Evolutionary conservation across 2,797 vertebrate genomes (phyloP).

Genomic region (Anabas testudineus): DNA sequence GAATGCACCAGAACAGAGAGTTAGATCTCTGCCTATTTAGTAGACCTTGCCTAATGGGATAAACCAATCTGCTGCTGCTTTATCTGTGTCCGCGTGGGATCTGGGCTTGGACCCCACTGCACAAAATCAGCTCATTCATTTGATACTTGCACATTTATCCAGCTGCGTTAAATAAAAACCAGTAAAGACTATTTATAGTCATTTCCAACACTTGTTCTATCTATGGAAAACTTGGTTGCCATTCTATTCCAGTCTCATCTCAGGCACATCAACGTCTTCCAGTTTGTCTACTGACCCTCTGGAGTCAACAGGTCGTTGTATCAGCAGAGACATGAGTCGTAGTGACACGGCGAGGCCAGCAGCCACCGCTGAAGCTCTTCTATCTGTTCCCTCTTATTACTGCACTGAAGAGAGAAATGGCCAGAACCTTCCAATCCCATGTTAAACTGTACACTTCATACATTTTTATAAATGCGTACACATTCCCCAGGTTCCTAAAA

Average conservation of each 20-base stretch:
- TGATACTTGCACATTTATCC: slow-evolving; percentile 38
- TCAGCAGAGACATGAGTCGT: slow-evolving; percentile 60
- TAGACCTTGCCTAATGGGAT: slow-evolving; percentile 77
- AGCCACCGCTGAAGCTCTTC: slow-evolving; percentile 54
- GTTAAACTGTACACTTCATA: slow-evolving; percentile 29
- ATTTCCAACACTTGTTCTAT: neutral
- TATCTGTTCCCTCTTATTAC: slow-evolving; percentile 67
- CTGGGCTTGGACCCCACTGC: slow-evolving; percentile 52
- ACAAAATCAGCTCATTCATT: slow-evolving; percentile 64
- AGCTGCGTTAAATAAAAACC: slow-evolving; percentile 39
- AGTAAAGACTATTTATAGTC: neutral
- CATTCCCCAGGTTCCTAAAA: neutral
- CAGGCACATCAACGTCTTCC: slow-evolving; percentile 10
- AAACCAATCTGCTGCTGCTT: slow-evolving; percentile 78
- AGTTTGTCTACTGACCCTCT: slow-evolving; percentile 51
- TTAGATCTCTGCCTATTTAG: slow-evolving; percentile 71
- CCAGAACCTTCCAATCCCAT: slow-evolving; percentile 44
- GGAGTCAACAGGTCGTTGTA: slow-evolving; percentile 65
- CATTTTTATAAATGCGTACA: neutral
- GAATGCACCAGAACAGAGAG: slow-evolving; percentile 65
- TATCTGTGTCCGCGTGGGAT: slow-evolving; percentile 67
- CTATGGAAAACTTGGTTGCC: neutral
- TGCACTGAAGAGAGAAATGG: slow-evolving; percentile 49
- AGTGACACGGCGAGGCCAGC: slow-evolving; percentile 61
- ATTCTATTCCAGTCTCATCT: slow-evolving; percentile 17